Evolutionary conservation across 1,140 invertebrate genomes (phyloP), one percentile per base, ranked within the genome.

Genomic region (Fopius arisanus): DNA sequence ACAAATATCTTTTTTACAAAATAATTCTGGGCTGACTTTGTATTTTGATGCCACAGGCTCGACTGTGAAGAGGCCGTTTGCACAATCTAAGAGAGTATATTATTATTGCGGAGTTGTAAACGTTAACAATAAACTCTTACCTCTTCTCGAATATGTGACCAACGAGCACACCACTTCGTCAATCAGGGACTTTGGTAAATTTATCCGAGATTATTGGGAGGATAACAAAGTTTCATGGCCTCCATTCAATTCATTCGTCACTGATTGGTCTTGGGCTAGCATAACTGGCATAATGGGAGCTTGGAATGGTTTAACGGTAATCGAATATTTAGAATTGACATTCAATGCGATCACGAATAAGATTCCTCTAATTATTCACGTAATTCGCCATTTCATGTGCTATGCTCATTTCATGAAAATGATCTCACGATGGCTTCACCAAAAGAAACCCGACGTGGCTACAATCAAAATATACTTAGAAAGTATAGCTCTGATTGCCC

Each of bases 261-360:
- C 37, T 37, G 76, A 77, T 26, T 66, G 66, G 73, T 66, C 72
- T 28, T 74, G 72, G 69, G 73, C 54, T 23, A 23, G 29, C 19
- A 66, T 72, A 6, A 70, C 68, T 5, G 43, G 16, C 16, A 5
- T 76, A 5, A 37, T 67, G 51, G 12, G 23, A 7, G 16, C 28
- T 19, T 76, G 71, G 71, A 76, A 76, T 28, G 33, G 51, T 5
- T 21, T 62, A 10, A 19, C 16, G 2, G 19, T 76, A 0, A 0
- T 12, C 28, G 1, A 54, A 10, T 76, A 76, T 66, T 28, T 76
- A 7, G 3, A 66, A 0, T 2, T 62, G 23, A 26, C 54, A 3
- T 70, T 29, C 16, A 29, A 63, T 31, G 28, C 29, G 10, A 12
- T 63, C 2, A 10, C 4, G 2, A 29, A 63, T 63, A 5, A 31